Conservation (phyloP, 2,113 vertebrate genomes). For the Oophaga pumilio region DNA sequence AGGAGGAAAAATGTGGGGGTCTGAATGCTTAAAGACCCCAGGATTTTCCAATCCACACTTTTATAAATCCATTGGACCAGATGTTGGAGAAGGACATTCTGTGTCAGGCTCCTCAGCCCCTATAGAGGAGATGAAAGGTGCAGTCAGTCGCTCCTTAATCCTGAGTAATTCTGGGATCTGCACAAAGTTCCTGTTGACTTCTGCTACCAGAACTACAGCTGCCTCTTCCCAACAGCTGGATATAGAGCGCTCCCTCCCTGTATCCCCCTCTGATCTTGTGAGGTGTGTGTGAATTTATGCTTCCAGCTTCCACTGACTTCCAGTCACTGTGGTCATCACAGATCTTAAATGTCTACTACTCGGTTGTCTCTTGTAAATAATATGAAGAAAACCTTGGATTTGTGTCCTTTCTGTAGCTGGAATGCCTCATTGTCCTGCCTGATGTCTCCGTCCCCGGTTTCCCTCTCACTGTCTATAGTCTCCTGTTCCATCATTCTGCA, state of each 20-base stretch:
- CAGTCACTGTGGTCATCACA: background rate
- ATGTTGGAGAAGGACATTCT: conserved; percentile 5
- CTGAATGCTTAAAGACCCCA: background rate
- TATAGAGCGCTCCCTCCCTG: background rate
- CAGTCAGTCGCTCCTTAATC: conserved; percentile 19
- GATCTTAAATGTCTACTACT: background rate
- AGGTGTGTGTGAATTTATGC: background rate
- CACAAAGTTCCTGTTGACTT: conserved; percentile 18
- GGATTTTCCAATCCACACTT: background rate
- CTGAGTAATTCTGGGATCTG: conserved; percentile 26
- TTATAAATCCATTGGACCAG: background rate
- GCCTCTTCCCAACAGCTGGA: conserved; percentile 41
- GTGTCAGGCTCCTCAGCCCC: background rate
- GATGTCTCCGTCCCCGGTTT: conserved; percentile 19
- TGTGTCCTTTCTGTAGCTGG: background rate
- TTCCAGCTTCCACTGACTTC: background rate
- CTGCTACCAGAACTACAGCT: conserved; percentile 10
- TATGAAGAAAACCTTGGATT: background rate
- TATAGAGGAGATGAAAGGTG: conserved; percentile 15
- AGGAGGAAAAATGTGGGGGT: background rate
- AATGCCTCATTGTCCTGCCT: conserved; percentile 2
- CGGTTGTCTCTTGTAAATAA: background rate
- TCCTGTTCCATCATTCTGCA: conserved; percentile 39
- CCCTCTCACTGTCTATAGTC: conserved; percentile 19
- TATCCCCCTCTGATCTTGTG: conserved; percentile 11